Evolutionary conservation across 30 jellyfish, hydroid and myxozoan genomes (phyloP), one percentile per base, ranked within the genome.

Genomic region (Hydractinia echinata): DNA sequence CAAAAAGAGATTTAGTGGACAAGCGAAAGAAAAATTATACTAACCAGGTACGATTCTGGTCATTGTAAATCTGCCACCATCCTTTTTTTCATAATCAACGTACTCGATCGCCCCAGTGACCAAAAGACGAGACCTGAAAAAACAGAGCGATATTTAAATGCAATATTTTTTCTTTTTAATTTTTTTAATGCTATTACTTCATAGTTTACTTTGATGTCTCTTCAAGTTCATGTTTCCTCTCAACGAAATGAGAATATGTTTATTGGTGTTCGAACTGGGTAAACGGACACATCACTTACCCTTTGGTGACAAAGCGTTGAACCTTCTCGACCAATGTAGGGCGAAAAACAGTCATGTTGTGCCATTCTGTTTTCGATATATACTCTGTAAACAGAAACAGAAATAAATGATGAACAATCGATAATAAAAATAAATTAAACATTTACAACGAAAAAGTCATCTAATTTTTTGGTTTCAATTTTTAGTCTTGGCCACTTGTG

Each of bases 41-140:
- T n/a, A 54, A 84, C 96, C 96, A 71, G 96, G 96, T 8, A 89
- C 84, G 48, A 89, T 79, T 8, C 76, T 84, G 81, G 86, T 89
- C 67, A 69, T 83, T 66, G 74, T 90, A 54, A 54, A 79, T 51
- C 94, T 86, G 66, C 44, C 74, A 5, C 91, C 95, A 74, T 89
- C 96, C 5, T 79, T 55, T 77, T 77, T 77, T 39, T 62, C 78
- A 74, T 79, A 89, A 6, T 87, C 66, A 58, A 89, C 88, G 83
- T 84, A 84, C 11, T 89, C 96, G 64, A 89, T 83, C 14, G 96
- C 79, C 0, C 96, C 96, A 15, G 70, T 80, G 48, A 89, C 88
- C 73, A 89, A 53, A 14, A 89, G 86, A 69, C 96, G 91, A 67
- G 95, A 71, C 21, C 96, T 89, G 81, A 14, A 51, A 60, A 60